Base-by-base conservation (phyloP, 2,888 invertebrate genomes). In the Coelopa pilipes region DNA sequence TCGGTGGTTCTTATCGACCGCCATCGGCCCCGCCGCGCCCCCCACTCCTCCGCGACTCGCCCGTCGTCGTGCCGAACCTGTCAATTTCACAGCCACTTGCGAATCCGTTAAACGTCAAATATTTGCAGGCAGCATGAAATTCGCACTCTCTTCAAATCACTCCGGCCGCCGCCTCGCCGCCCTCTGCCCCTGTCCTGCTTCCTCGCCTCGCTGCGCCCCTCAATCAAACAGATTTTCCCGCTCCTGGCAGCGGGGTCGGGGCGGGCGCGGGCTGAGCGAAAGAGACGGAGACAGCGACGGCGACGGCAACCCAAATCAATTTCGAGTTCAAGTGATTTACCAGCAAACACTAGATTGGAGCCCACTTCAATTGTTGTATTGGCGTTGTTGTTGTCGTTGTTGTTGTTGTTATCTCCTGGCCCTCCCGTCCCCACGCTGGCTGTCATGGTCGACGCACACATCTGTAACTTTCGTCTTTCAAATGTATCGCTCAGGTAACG, bases 271-370 rank as follows among this genome's bases (percentile, higher is more conserved):
- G 34, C 2, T 4, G 34, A 34, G 34, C 4, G 7, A 34, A 7
- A 34, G 34, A 34, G 34, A 34, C 7, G 7, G 34, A 34, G 2
- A 34, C 4, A 34, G 34, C 34, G 34, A 34, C 4, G 34, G 34
- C 34, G 34, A 49, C 24, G 24, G 49, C 49, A 70, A 70, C 47
- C 47, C 50, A 70, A 70, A 70, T 70, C 70, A 70, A 70, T 70
- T 70, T 60, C 59, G 49, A 60, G 59, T 70, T 70, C 47, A 70
- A 70, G 60, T 70, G 70, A 70, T 70, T 34, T 70, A 60, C 60
- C 24, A 59, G 34, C 60, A 70, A 67, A 67, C 67, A 60, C 67
- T 68, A 34, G 34, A 34, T 21, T 53, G 21, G 34, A 34, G 53
- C 63, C 57, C 21, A 11, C 24, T 15, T 59, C 24, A 15, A 21